phyloP scores from a whole-genome alignment of 2,797 vertebrate species.

The Prunella strophiata region DNA sequence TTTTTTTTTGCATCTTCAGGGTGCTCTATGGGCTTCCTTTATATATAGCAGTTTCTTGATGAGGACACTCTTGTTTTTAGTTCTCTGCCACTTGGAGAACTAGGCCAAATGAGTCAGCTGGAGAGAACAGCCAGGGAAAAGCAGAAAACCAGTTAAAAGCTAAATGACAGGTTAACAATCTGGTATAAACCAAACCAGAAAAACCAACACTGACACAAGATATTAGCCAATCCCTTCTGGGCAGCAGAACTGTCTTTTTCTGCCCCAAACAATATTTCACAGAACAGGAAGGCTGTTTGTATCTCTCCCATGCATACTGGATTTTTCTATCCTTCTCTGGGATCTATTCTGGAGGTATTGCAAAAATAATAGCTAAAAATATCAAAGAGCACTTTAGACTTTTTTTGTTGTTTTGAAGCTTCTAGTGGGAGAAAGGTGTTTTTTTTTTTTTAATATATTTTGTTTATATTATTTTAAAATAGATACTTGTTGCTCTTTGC shows the following conservation, averaged over 20 bases:
- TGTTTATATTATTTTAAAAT: neutral
- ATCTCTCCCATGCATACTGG: neutral
- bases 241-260: neutral
- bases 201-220: neutral
- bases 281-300: neutral
- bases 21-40: neutral
- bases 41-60: neutral
- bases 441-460: neutral
- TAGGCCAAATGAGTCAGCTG: neutral
- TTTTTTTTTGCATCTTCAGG: neutral
- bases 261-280: neutral
- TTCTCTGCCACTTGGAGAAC: neutral
- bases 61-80: neutral
- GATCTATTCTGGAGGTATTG: neutral
- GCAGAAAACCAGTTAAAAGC: neutral
- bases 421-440: neutral
- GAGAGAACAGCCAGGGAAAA: neutral
- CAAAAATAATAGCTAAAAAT: neutral
- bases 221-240: neutral
- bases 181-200: neutral
- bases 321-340: neutral
- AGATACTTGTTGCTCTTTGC: neutral
- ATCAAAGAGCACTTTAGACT: neutral
- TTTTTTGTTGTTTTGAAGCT: neutral
- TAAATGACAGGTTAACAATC: neutral